Evolutionary conservation across 2,888 invertebrate species (phyloP).

Genomic region (Leptothorax acervorum): DNA sequence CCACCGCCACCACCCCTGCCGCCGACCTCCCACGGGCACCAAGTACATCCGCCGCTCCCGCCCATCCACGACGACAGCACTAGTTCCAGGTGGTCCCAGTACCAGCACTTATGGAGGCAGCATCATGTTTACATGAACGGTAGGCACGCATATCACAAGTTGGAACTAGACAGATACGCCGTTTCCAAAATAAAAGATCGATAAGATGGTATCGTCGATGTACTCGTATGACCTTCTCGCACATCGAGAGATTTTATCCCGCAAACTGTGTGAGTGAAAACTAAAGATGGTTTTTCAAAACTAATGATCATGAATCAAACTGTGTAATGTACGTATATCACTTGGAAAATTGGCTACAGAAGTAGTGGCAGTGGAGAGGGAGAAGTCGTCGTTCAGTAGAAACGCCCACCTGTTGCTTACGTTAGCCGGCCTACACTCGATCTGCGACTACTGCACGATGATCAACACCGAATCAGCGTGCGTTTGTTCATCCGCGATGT

Average conservation of each 20-base stretch:
- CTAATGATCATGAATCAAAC: neutral
- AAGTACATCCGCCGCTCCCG: slow-evolving; percentile 89
- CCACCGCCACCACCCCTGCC: slow-evolving; percentile 87
- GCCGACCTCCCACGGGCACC: slow-evolving; percentile 89
- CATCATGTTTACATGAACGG: slow-evolving; percentile 92
- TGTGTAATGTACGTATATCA: neutral
- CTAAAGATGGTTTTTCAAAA: neutral
- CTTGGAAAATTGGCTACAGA: slow-evolving; percentile 31
- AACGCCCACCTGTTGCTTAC: slow-evolving; percentile 79
- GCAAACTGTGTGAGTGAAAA: neutral
- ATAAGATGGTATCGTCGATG: neutral
- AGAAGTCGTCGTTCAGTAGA: slow-evolving; percentile 59
- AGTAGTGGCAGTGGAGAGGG: slow-evolving; percentile 7
- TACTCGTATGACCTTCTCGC: neutral
- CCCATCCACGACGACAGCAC: slow-evolving; percentile 89
- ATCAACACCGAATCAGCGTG: slow-evolving; percentile 23
- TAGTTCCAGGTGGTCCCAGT: slow-evolving; percentile 89
- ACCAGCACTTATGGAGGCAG: slow-evolving; percentile 92
- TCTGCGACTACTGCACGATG: slow-evolving; percentile 62
- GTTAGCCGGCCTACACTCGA: slow-evolving; percentile 69
- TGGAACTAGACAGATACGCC: neutral
- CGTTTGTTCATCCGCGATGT: slow-evolving; percentile 8
- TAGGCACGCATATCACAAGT: slow-evolving; percentile 85
- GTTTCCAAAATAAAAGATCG: slow-evolving; percentile 10
- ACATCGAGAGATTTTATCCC: neutral